Evolutionary conservation across 2,888 invertebrate genomes (phyloP).

Genomic region (Spodoptera exigua): DNA sequence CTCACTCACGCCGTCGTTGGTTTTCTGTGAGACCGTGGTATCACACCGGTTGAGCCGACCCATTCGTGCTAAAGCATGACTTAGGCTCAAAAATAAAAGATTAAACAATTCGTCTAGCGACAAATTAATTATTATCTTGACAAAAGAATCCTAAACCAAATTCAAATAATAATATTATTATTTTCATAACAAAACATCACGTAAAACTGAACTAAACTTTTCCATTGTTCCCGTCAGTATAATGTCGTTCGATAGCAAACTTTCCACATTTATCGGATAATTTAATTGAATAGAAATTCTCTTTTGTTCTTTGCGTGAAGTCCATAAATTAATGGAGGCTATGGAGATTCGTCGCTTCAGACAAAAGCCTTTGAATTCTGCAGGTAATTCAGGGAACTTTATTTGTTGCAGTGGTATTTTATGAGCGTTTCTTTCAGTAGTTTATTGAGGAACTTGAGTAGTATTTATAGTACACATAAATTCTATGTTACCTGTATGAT

Average conservation of each 20-base stretch:
- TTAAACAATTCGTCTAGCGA: no score
- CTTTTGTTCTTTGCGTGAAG: constrained; percentile 55
- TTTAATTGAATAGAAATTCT: constrained; percentile 58
- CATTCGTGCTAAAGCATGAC: no score
- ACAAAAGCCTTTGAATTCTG: constrained; percentile 41
- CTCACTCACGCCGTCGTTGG: no score
- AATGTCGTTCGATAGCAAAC: constrained; percentile 47
- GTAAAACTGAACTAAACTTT: constrained; percentile 10
- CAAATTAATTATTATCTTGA: no score
- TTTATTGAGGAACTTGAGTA: no score
- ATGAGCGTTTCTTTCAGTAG: not conserved
- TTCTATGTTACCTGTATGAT: no score
- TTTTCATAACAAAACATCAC: constrained; percentile 12
- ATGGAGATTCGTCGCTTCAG: constrained; percentile 45
- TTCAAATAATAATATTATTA: constrained; percentile 11
- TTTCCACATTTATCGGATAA: constrained; percentile 59
- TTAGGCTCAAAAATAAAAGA: no score
- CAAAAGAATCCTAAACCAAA: constrained; percentile 8
- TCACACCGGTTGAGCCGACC: no score
- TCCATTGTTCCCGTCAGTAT: constrained; percentile 14
- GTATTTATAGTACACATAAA: no score
- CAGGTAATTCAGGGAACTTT: constrained; percentile 1
- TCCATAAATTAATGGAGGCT: constrained; percentile 48
- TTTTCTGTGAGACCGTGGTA: no score
- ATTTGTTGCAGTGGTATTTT: not conserved